phyloP scores from a whole-genome alignment of 2,113 vertebrate species.

The Sminthopsis crassicaudata region DNA sequence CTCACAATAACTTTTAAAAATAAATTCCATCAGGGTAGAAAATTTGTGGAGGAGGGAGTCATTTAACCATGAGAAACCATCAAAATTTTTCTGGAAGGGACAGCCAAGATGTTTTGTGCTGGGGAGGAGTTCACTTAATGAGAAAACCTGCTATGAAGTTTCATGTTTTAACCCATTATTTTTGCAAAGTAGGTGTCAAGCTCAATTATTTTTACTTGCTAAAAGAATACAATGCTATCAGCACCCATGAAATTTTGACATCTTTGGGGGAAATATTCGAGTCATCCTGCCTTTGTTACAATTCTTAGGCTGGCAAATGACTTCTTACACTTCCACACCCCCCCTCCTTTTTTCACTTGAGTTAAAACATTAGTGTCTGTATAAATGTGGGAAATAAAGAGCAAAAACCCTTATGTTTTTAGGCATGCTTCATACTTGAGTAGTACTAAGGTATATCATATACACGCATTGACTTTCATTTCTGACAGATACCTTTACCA shows the following conservation, averaged over 20 bases:
- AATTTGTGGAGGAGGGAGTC: not conserved
- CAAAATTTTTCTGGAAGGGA: not conserved
- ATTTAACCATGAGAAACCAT: not conserved
- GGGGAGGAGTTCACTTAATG: not conserved
- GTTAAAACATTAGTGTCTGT: not conserved
- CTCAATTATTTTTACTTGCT: not conserved
- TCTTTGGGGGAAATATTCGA: not conserved
- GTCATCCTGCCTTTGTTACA: not conserved
- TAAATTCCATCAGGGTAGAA: not conserved
- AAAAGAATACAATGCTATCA: not conserved
- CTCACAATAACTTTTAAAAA: not conserved
- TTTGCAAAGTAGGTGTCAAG: not conserved
- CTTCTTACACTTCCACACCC: not conserved
- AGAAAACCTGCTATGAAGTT: not conserved
- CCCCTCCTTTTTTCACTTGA: not conserved
- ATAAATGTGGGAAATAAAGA: not conserved
- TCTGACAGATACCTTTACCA: not conserved
- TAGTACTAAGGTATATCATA: conserved; percentile 1
- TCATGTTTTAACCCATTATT: not conserved
- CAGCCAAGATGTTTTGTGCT: not conserved
- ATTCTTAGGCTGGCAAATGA: not conserved
- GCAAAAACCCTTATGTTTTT: not conserved
- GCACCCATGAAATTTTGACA: not conserved
- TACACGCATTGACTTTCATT: conserved; percentile 33
- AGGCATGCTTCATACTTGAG: not conserved